Evolutionary conservation across 1,140 invertebrate species (phyloP).

Genomic region (Zaprionus inermis): DNA sequence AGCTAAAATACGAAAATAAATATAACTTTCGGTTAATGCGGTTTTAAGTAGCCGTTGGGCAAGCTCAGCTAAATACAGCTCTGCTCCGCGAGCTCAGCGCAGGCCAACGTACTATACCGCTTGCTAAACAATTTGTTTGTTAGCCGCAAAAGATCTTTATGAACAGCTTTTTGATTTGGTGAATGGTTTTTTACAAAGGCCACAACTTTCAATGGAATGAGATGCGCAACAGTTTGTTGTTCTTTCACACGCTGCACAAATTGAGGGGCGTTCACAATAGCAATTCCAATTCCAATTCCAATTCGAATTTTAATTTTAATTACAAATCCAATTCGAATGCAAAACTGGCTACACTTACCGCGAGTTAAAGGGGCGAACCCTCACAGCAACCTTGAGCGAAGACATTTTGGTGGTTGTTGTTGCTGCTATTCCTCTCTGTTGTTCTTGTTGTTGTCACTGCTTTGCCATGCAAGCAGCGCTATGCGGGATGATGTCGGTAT

Average conservation of each 20-base stretch:
- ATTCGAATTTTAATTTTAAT: constrained; percentile 16
- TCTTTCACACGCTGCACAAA: background rate
- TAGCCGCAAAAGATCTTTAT: constrained; percentile 28
- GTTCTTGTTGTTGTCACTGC: constrained; percentile 47
- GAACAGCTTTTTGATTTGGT: constrained; percentile 18
- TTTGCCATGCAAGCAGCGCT: constrained; percentile 35
- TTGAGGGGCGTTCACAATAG: constrained; percentile 39
- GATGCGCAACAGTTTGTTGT: constrained; percentile 52
- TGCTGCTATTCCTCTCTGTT: constrained; percentile 9
- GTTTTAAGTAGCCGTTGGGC: constrained; percentile 59
- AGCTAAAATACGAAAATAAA: constrained; percentile 33
- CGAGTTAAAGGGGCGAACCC: constrained; percentile 88
- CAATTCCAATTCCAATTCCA: constrained; percentile 4
- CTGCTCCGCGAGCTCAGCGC: background rate
- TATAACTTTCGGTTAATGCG: constrained; percentile 59
- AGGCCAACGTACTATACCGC: constrained; percentile 38
- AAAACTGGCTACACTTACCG: constrained; percentile 84
- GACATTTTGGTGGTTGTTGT: constrained; percentile 85
- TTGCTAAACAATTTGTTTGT: constrained; percentile 38
- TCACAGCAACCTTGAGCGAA: constrained; percentile 88
- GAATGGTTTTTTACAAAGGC: constrained; percentile 7
- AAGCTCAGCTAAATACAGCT: constrained; percentile 17
- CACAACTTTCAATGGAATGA: constrained; percentile 12
- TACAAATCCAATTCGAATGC: constrained; percentile 8
- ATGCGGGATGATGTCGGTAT: background rate